A percentile compares a stretch with the other conserved stretches of the same genome.
These are phyloP conservation scores for Vannuccia rotundouncinata DNA, from an alignment of 2,888 invertebrate genomes.

Conservation along the genomic window DNA sequence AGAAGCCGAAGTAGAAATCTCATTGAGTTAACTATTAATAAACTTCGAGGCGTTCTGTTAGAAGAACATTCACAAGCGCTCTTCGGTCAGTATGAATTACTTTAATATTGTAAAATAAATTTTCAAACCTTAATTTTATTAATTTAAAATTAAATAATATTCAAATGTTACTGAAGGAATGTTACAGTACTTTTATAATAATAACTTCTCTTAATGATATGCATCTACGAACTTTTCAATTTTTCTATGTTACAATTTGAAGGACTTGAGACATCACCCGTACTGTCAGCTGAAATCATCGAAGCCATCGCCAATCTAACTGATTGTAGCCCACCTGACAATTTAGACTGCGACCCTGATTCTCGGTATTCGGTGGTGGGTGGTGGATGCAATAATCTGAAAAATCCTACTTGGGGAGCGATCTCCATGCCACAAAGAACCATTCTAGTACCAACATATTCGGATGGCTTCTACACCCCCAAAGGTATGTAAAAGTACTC, in stretches of 20 bases:
- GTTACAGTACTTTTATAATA: not conserved
- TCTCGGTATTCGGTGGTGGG: constrained; percentile 72
- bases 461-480: constrained; percentile 94
- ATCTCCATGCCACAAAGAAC: constrained; percentile 79
- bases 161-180: not conserved
- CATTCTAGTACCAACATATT: constrained; percentile 78
- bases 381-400: constrained; percentile 89
- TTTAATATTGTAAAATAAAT: not conserved
- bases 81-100: too few species aligned
- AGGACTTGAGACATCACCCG: too few species aligned
- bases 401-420: constrained; percentile 82
- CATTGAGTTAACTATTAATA: too few species aligned
- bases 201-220: too few species aligned
- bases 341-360: not conserved
- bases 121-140: not conserved
- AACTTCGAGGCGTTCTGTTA: too few species aligned
- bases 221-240: too few species aligned
- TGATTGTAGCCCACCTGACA: not conserved
- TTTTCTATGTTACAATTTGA: too few species aligned
- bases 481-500: constrained; percentile 62
- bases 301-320: not conserved
- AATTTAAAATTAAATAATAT: not conserved
- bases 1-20: too few species aligned
- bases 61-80: too few species aligned
- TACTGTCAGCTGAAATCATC: not conserved